These are phyloP conservation scores for Oopsacas minuta DNA, from an alignment of 37 sponge, comb jelly and placozoan species.

Conservation along the genomic window DNA sequence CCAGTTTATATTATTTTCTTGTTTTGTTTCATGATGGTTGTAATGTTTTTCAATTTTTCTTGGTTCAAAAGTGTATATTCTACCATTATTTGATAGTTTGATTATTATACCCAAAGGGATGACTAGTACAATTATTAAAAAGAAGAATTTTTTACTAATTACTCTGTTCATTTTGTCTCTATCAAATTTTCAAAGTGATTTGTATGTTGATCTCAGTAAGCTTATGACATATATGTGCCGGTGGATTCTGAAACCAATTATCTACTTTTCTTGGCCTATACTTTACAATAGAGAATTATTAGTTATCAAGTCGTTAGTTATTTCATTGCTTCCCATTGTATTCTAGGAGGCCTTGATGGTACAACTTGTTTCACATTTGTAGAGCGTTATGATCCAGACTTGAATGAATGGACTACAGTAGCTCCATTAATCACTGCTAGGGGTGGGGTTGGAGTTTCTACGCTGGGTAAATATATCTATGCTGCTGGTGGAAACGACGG, in stretches of 20 bases:
- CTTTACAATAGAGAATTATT: too few species aligned
- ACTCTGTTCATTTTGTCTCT: too few species aligned
- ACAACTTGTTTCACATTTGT: slow-evolving; percentile 64
- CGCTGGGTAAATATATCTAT: slow-evolving; percentile 61
- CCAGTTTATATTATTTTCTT: background rate
- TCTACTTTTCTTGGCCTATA: too few species aligned
- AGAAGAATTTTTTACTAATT: too few species aligned
- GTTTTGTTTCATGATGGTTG: background rate
- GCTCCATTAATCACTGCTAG: slow-evolving; percentile 49
- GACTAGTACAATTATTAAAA: too few species aligned
- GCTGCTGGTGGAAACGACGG: slow-evolving; percentile 84
- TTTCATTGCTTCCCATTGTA: background rate
- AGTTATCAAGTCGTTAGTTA: too few species aligned
- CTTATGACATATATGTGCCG: too few species aligned
- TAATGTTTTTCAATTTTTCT: background rate
- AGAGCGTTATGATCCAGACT: slow-evolving; percentile 70
- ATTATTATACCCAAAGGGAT: too few species aligned
- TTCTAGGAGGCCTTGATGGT: slow-evolving; percentile 76
- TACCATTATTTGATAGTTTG: too few species aligned
- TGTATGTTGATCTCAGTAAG: too few species aligned
- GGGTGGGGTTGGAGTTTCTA: slow-evolving; percentile 73
- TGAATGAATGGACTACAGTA: slow-evolving; percentile 65
- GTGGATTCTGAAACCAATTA: too few species aligned
- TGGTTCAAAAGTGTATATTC: background rate
- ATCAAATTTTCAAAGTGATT: too few species aligned